Percentiles rank a stretch among this genome's conserved stretches.
phyloP scores from a whole-genome alignment of 2,797 vertebrate species.

The Myotis pilosus region DNA sequence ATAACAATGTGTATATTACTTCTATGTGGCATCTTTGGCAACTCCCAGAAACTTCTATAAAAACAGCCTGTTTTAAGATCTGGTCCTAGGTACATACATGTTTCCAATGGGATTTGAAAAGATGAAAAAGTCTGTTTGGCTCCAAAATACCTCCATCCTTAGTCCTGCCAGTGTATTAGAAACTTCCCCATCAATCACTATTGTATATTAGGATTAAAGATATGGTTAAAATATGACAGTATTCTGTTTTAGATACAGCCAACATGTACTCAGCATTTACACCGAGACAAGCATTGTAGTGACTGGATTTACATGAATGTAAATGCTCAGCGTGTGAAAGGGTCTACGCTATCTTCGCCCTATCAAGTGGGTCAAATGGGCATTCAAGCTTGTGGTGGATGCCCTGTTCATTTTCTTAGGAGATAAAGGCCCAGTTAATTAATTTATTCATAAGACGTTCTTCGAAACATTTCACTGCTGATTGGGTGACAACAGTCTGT shows the following conservation, averaged over 20 bases:
- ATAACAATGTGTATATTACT: neutral
- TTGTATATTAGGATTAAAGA: neutral
- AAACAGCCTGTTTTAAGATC: neutral
- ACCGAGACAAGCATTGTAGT: neutral
- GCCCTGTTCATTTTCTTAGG: neutral
- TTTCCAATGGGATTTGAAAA: slow-evolving; percentile 42
- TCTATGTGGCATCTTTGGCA: neutral
- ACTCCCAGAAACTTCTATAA: neutral
- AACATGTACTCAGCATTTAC: neutral
- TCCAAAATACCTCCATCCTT: neutral
- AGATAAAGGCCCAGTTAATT: neutral
- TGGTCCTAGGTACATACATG: neutral
- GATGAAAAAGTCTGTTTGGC: neutral
- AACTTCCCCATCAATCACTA: neutral
- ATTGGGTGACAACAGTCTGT: neutral
- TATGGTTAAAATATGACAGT: neutral
- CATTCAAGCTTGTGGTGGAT: neutral
- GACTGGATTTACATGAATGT: neutral
- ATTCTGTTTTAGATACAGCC: neutral
- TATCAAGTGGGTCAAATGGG: neutral
- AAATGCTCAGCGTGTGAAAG: neutral
- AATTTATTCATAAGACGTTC: neutral
- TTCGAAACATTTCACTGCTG: neutral
- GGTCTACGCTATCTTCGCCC: neutral
- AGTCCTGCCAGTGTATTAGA: neutral